Percentiles rank a stretch among this genome's conserved stretches.
Evolutionary conservation across 2,797 vertebrate species (phyloP).

Genomic region (Malacoctenus gilli): DNA sequence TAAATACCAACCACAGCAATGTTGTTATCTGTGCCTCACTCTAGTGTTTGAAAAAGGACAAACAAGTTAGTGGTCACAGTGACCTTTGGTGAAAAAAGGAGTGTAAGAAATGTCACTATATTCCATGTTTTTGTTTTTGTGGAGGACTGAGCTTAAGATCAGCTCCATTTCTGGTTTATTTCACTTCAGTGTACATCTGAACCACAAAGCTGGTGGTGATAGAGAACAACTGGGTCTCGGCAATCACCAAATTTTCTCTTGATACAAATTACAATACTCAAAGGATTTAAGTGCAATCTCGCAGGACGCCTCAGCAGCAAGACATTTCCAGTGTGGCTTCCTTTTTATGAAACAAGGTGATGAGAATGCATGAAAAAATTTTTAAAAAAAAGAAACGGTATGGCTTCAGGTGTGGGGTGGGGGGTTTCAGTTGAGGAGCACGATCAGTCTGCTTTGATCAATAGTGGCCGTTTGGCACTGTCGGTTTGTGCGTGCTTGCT

Average conservation of each 20-base stretch:
- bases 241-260: not conserved
- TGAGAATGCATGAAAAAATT: not conserved
- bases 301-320: no score
- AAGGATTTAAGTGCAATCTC: constrained; percentile 41
- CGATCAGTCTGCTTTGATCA: not conserved
- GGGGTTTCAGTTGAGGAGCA: not conserved
- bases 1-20: constrained; percentile 1
- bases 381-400: constrained; percentile 13
- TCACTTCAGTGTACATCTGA: not conserved
- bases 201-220: not conserved
- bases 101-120: no score
- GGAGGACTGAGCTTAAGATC: constrained; percentile 9
- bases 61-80: not conserved
- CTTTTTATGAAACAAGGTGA: constrained; percentile 13
- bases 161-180: constrained; percentile 1
- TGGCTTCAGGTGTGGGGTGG: constrained; percentile 12
- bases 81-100: constrained; percentile 40
- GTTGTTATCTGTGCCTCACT: constrained; percentile 4
- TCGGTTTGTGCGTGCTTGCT: not conserved
- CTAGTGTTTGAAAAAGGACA: constrained; percentile 25
- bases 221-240: not conserved
- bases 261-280: not conserved
- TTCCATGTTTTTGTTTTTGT: no score
- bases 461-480: constrained; percentile 22
- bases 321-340: no score